phyloP scores from a whole-genome alignment of 2,113 vertebrate genomes.

The Ophiodon elongatus region DNA sequence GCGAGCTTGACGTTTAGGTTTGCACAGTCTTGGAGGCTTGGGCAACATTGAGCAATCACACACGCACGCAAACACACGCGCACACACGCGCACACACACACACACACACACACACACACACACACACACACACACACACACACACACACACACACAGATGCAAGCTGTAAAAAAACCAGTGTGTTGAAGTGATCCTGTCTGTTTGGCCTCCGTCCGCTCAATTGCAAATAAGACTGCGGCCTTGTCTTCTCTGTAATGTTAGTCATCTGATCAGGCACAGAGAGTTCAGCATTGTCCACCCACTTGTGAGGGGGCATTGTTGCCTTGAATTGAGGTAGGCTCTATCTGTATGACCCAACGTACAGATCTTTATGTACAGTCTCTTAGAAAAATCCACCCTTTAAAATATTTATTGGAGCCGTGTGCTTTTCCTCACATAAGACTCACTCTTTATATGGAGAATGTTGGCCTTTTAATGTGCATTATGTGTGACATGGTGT shows the following conservation, averaged over 20 bases:
- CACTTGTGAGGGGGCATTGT: slow-evolving; percentile 83
- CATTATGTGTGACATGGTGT: background rate
- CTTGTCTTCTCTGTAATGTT: slow-evolving; percentile 83
- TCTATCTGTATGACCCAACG: slow-evolving; percentile 59
- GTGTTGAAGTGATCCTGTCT: slow-evolving; percentile 75
- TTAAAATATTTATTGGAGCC: slow-evolving; percentile 7
- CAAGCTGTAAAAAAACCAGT: slow-evolving; percentile 62
- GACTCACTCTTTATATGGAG: background rate
- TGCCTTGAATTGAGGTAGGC: slow-evolving; percentile 71
- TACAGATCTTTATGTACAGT: slow-evolving; percentile 62
- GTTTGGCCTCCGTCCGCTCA: slow-evolving; percentile 65
- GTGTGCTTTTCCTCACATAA: background rate
- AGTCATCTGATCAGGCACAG: slow-evolving; percentile 83
- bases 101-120: slow-evolving; percentile 36
- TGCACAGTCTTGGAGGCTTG: slow-evolving; percentile 37
- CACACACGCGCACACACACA: slow-evolving; percentile 4
- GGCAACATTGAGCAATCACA: slow-evolving; percentile 69
- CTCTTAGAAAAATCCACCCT: background rate
- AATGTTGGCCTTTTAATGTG: slow-evolving; percentile 2
- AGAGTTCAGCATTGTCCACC: slow-evolving; percentile 81
- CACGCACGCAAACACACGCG: background rate
- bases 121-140: slow-evolving; percentile 6
- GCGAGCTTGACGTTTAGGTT: slow-evolving; percentile 43
- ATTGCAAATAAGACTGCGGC: slow-evolving; percentile 79
- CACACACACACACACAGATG: slow-evolving; percentile 51